These are phyloP conservation scores for Rhineura floridana DNA, from an alignment of 2,113 vertebrate genomes.

Conservation along the genomic window DNA sequence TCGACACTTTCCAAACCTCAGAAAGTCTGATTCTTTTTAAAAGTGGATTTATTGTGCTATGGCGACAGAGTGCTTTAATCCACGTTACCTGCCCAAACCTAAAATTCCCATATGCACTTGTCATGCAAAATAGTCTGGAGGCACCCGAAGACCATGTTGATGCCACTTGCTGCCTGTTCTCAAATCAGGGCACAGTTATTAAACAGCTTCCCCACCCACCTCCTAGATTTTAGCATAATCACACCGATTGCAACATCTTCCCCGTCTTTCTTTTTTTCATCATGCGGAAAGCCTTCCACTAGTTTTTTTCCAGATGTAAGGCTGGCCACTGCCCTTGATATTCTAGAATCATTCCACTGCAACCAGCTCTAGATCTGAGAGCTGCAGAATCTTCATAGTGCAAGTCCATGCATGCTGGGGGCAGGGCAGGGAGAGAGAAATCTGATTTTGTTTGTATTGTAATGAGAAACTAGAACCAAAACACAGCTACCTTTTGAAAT, in stretches of 20 bases:
- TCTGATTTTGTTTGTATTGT: too few relatives aligned
- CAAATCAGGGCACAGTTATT: constrained; percentile 13
- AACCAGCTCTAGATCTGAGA: neutral
- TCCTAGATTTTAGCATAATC: neutral
- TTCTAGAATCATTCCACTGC: neutral
- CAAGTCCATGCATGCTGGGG: neutral
- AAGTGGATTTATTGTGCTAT: too few relatives aligned
- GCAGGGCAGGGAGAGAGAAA: too few relatives aligned
- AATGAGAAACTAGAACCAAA: too few relatives aligned
- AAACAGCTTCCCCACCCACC: neutral
- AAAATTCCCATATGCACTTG: too few relatives aligned
- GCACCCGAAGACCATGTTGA: neutral
- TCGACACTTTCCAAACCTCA: too few relatives aligned
- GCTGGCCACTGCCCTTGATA: neutral
- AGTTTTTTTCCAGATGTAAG: neutral
- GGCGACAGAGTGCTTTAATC: too few relatives aligned
- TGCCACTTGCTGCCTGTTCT: neutral
- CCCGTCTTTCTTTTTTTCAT: constrained; percentile 25
- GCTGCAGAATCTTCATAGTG: neutral
- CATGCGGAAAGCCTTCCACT: neutral
- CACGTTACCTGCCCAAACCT: too few relatives aligned
- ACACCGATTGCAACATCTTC: neutral
- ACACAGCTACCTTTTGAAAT: too few relatives aligned
- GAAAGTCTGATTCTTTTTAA: too few relatives aligned
- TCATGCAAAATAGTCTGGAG: too few relatives aligned